Evolutionary conservation across 2,113 vertebrate genomes (phyloP).

Genomic region (Hippocampus abdominalis): DNA sequence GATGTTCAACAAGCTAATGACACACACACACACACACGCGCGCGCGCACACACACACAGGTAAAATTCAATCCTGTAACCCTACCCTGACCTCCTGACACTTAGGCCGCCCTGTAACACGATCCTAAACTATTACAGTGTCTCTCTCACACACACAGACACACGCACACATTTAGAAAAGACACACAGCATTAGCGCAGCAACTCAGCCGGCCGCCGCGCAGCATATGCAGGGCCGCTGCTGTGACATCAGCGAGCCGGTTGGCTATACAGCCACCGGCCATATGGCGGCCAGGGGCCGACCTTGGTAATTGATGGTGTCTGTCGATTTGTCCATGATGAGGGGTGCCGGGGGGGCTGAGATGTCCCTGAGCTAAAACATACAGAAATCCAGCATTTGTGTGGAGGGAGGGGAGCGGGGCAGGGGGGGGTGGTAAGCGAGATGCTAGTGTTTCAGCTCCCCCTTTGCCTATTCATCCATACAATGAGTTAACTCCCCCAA

Average conservation of each 20-base stretch:
- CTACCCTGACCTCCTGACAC: slow-evolving; percentile 50
- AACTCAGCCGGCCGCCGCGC: slow-evolving; percentile 55
- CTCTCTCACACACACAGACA: slow-evolving; percentile 32
- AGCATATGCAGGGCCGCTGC: slow-evolving; percentile 69
- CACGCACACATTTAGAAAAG: slow-evolving; percentile 36
- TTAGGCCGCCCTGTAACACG: slow-evolving; percentile 61
- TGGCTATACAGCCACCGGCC: slow-evolving; percentile 74
- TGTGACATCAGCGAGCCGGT: slow-evolving; percentile 55
- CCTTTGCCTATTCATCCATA: slow-evolving; percentile 72
- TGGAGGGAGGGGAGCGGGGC: slow-evolving; percentile 32
- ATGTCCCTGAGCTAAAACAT: slow-evolving; percentile 65
- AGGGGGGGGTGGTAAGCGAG: slow-evolving; percentile 1
- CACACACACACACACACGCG: too few relatives aligned
- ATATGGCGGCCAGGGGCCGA: slow-evolving; percentile 76
- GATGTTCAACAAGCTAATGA: neutral
- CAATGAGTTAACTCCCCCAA: slow-evolving; percentile 71
- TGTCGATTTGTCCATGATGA: slow-evolving; percentile 59
- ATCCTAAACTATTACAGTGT: slow-evolving; percentile 46
- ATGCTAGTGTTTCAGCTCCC: slow-evolving; percentile 77
- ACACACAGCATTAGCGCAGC: slow-evolving; percentile 44
- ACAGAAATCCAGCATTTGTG: slow-evolving; percentile 62
- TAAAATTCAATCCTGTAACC: slow-evolving; percentile 62
- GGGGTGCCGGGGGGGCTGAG: slow-evolving; percentile 56
- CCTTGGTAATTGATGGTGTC: slow-evolving; percentile 76
- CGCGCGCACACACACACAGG: slow-evolving; percentile 21